phyloP scores from a whole-genome alignment of 2,797 vertebrate species.

The Urocyon cinereoargenteus region DNA sequence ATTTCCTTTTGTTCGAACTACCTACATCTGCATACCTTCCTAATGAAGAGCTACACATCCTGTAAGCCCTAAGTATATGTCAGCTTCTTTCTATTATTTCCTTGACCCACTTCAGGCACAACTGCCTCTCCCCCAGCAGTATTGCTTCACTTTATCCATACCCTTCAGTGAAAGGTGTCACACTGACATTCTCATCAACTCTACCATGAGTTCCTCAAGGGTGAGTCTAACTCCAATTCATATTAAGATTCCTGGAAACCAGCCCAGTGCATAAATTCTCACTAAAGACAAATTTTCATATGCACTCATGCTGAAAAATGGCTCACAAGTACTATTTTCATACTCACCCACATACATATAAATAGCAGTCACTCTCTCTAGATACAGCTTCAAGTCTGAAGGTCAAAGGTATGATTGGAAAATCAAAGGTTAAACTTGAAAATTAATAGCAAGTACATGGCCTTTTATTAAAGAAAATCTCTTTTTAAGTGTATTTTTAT shows the following conservation, averaged over 20 bases:
- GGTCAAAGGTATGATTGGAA: background rate
- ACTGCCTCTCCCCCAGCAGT: background rate
- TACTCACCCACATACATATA: background rate
- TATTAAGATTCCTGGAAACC: constrained; percentile 36
- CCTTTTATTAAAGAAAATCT: background rate
- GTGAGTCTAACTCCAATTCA: constrained; percentile 5
- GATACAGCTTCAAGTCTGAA: background rate
- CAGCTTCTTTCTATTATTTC: background rate
- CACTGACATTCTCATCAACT: background rate
- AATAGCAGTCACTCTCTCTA: background rate
- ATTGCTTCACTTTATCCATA: background rate
- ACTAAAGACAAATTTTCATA: constrained; percentile 14
- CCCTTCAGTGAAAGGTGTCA: background rate
- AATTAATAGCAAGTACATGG: background rate
- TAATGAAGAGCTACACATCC: background rate
- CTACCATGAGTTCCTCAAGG: background rate
- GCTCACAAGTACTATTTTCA: constrained; percentile 14
- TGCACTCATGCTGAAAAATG: constrained; percentile 16
- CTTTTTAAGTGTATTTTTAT: background rate
- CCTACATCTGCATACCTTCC: background rate
- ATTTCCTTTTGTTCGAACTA: background rate
- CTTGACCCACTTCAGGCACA: background rate
- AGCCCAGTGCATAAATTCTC: background rate
- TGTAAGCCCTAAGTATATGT: fast-evolving
- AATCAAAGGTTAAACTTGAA: background rate